phyloP scores from a whole-genome alignment of 2,888 invertebrate genomes.

The Pardosa pseudoannulata region DNA sequence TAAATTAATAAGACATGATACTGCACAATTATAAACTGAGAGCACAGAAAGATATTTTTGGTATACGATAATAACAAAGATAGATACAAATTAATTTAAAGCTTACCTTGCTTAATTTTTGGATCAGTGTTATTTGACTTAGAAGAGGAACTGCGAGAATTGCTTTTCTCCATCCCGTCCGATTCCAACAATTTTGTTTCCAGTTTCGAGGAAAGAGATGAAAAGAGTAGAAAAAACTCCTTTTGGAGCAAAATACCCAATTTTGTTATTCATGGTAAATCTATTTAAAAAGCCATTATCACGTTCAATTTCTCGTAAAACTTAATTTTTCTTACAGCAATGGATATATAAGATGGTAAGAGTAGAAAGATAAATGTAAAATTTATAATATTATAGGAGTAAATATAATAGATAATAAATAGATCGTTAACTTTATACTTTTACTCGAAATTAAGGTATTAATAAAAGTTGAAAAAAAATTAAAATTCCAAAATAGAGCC shows the following conservation, averaged over 20 bases:
- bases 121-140: slow-evolving; percentile 38
- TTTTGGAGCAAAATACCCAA: slow-evolving; percentile 32
- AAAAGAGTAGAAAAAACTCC: slow-evolving; percentile 49
- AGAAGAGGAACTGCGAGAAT: slow-evolving; percentile 36
- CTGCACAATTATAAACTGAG: no score
- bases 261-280: slow-evolving; percentile 56
- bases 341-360: background rate
- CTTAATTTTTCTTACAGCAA: background rate
- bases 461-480: background rate
- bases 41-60: no score
- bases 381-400: background rate
- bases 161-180: slow-evolving; percentile 57
- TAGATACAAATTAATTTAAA: no score
- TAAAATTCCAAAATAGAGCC: slow-evolving; percentile 14
- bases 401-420: background rate
- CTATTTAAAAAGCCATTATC: slow-evolving; percentile 62
- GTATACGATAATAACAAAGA: no score
- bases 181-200: slow-evolving; percentile 30
- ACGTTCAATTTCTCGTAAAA: slow-evolving; percentile 4
- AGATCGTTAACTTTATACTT: background rate
- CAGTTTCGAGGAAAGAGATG: slow-evolving; percentile 30
- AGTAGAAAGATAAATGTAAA: background rate
- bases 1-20: no score
- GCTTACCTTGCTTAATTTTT: slow-evolving; percentile 59
- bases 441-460: background rate